phyloP scores from a whole-genome alignment of 64 coral and sea anemone genomes.

The Montipora efflorescens region DNA sequence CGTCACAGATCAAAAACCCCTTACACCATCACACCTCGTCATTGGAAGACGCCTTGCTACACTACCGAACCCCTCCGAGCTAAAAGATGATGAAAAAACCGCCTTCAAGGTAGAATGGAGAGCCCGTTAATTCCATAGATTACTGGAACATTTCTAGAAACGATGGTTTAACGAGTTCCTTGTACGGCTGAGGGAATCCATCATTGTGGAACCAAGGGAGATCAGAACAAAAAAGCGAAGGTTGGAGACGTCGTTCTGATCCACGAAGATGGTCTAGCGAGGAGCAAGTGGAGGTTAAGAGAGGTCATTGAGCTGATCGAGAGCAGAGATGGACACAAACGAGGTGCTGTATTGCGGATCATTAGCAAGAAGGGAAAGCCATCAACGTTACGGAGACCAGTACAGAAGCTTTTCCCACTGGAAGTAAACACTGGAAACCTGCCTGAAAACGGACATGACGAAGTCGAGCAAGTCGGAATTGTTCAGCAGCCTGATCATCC shows the following conservation, averaged over 20 bases:
- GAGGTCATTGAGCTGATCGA: slow-evolving; percentile 49
- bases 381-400: slow-evolving; percentile 50
- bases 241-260: slow-evolving; percentile 52
- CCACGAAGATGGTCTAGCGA: slow-evolving; percentile 40
- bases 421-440: slow-evolving; percentile 21
- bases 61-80: slow-evolving; percentile 36
- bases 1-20: slow-evolving; percentile 32
- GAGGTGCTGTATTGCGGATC: slow-evolving; percentile 62
- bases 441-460: background rate
- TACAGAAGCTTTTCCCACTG: slow-evolving; percentile 71
- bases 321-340: slow-evolving; percentile 63
- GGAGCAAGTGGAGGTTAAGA: slow-evolving; percentile 69
- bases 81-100: slow-evolving; percentile 37
- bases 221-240: slow-evolving; percentile 12
- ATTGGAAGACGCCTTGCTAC: slow-evolving; percentile 61
- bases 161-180: slow-evolving; percentile 62
- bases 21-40: slow-evolving; percentile 73
- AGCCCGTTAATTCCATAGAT: slow-evolving; percentile 37
- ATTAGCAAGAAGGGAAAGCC: slow-evolving; percentile 50
- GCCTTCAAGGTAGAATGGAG: slow-evolving; percentile 17
- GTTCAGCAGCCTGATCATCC: background rate
- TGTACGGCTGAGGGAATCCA: slow-evolving; percentile 56
- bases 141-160: slow-evolving; percentile 49
- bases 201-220: slow-evolving; percentile 21
- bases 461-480: background rate